Evolutionary conservation across 2,888 invertebrate species (phyloP), one percentile per base, ranked within the genome.

Genomic region (Calliphora vomitoria): DNA sequence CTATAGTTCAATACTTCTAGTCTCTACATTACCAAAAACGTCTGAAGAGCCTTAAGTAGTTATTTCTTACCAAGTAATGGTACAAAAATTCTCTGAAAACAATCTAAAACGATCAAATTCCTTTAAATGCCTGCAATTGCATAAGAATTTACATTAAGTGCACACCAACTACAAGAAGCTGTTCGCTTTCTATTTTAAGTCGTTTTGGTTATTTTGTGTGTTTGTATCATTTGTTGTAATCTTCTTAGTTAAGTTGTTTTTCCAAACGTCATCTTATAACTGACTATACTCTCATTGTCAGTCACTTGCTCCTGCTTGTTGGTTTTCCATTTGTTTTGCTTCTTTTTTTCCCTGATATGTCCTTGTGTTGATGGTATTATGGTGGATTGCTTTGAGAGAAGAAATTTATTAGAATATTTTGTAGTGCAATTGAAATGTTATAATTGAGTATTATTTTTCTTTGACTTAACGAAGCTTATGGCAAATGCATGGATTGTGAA

Each of bases 181-280:
- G 11, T 58, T 78, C 25, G 18, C 11, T 69, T 76, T 47, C 53
- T 79, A 53, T 53, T 53, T 35, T 35, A 8, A 8, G 4, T 38
- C 20, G 20, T 10, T 72, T 58, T 69, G 4, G 58, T 47, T 44
- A 31, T 69, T 58, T 25, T 31, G 4, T 10, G 11, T 18, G 31
- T 62, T 68, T 79, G 60, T 80, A 74, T 74, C 74, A 60, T 62
- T 79, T 80, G 79, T 68, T 71, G 79, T 87, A 84, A 82, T 80
- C 81, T 84, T 81, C 78, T 72, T 72, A 82, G 72, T 82, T 55
- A 74, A 74, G 74, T 79, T 87, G 68, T 75, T 84, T 78, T 81
- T 82, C 38, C 47, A 72, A 87, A 84, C 55, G 84, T 78, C 87
- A 84, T 84, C 78, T 87, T 82, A 74, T 50, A 79, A 79, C 50